Evolutionary conservation across 2,113 vertebrate genomes (phyloP).

Genomic region (Oxyruncus cristatus): DNA sequence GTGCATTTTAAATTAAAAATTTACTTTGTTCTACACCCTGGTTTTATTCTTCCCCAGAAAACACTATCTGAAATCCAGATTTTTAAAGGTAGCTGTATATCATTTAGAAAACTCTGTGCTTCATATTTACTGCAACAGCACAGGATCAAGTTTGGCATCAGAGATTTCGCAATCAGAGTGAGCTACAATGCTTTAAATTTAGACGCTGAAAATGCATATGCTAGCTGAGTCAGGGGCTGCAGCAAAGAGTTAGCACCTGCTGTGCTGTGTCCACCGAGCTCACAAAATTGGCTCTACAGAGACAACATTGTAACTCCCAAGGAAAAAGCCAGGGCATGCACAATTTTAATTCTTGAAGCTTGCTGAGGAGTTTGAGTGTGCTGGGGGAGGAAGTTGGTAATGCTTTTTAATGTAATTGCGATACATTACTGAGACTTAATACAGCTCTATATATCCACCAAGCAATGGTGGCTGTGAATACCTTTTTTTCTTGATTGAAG

Average conservation of each 20-base stretch:
- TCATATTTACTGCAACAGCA: not conserved
- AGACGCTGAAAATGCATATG: not conserved
- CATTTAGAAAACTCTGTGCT: not conserved
- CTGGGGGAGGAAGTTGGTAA: not conserved
- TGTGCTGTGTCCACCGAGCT: not conserved
- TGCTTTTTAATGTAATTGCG: not conserved
- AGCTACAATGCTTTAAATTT: not conserved
- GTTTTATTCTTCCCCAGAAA: not conserved
- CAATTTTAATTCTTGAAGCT: not conserved
- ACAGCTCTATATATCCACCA: not conserved
- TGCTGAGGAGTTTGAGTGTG: not conserved
- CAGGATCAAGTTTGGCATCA: not conserved
- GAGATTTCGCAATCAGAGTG: not conserved
- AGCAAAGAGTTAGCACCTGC: not conserved
- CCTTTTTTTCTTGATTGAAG: slow-evolving; percentile 77
- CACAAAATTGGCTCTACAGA: not conserved
- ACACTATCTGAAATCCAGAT: not conserved
- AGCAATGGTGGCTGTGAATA: not conserved
- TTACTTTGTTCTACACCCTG: not conserved
- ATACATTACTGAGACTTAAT: not conserved
- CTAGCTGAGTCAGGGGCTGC: not conserved
- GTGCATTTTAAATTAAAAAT: not conserved
- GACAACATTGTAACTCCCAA: not conserved
- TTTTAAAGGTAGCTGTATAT: not conserved
- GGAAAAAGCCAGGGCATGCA: not conserved